phyloP scores from a whole-genome alignment of 1,140 invertebrate species.

The Brachionus rotundiformis region DNA sequence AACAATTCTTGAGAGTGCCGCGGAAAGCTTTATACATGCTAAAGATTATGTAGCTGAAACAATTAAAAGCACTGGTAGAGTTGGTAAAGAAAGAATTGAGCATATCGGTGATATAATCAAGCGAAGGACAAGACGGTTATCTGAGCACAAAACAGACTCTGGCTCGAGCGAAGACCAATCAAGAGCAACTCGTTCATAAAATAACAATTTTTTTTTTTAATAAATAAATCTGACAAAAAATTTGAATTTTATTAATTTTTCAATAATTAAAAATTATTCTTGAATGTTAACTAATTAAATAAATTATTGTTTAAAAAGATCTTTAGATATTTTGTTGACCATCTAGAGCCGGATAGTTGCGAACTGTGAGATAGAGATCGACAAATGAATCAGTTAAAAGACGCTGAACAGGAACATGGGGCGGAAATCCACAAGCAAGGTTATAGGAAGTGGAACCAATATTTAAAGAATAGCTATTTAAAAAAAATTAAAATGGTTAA shows the following conservation, averaged over 20 bases:
- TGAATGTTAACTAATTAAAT: background rate
- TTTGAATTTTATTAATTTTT: background rate
- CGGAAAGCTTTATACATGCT: conserved; percentile 7
- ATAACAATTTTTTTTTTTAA: background rate
- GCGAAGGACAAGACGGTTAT: background rate
- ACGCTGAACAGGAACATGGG: conserved; percentile 14
- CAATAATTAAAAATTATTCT: background rate
- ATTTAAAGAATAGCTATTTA: conserved; percentile 5
- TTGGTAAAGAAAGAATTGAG: conserved; percentile 15
- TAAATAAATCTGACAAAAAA: background rate
- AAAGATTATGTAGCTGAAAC: background rate
- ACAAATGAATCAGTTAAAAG: conserved; percentile 19
- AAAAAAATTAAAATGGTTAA: background rate
- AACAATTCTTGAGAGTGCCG: background rate
- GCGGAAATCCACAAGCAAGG: conserved; percentile 29
- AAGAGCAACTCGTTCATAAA: background rate
- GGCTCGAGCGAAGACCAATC: background rate
- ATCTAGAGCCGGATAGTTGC: background rate
- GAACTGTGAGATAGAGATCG: conserved; percentile 34
- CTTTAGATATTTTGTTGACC: background rate
- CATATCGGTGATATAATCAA: conserved; percentile 16
- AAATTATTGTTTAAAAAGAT: background rate
- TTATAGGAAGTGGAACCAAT: background rate
- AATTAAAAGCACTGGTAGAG: background rate
- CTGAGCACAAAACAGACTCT: background rate